A percentile compares a stretch with the other conserved stretches of the same genome.
Evolutionary conservation across 53 echinoderm and acorn worm genomes (phyloP).

Genomic region (Hippasteria phrygiana): DNA sequence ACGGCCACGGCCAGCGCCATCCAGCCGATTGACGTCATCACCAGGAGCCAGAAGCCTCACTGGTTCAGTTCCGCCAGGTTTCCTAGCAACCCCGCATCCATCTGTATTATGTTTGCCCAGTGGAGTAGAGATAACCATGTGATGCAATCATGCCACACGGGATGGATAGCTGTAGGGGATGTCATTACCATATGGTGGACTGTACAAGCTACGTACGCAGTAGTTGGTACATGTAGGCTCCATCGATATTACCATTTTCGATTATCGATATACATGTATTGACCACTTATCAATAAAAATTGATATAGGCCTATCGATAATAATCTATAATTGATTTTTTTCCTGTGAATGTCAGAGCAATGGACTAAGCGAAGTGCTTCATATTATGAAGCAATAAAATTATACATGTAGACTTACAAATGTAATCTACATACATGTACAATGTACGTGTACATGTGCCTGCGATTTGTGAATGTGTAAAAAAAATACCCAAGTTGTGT

Average conservation of each 20-base stretch:
- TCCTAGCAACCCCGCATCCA: constrained; percentile 56
- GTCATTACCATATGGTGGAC: not conserved
- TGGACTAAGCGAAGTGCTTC: too few relatives aligned
- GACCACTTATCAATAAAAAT: too few relatives aligned
- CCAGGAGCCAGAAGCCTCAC: not conserved
- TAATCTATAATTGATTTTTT: too few relatives aligned
- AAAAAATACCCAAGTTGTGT: too few relatives aligned
- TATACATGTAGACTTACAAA: not conserved
- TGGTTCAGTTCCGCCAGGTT: constrained; percentile 38
- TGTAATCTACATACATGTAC: not conserved
- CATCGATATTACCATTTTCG: too few relatives aligned
- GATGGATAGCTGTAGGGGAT: not conserved
- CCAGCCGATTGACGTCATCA: constrained; percentile 41
- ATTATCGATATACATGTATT: too few relatives aligned
- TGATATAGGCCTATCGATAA: too few relatives aligned
- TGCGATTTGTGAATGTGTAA: not conserved
- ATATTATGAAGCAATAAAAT: not conserved
- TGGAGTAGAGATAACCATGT: constrained; percentile 20
- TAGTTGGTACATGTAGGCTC: too few relatives aligned
- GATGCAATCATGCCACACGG: constrained; percentile 20
- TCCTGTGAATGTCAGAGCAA: too few relatives aligned
- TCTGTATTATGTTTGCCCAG: constrained; percentile 59
- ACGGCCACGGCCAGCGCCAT: not conserved
- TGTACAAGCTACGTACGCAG: not conserved
- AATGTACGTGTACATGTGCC: not conserved